phyloP scores from a whole-genome alignment of 2,797 vertebrate species.

The Myotis planiceps region DNA sequence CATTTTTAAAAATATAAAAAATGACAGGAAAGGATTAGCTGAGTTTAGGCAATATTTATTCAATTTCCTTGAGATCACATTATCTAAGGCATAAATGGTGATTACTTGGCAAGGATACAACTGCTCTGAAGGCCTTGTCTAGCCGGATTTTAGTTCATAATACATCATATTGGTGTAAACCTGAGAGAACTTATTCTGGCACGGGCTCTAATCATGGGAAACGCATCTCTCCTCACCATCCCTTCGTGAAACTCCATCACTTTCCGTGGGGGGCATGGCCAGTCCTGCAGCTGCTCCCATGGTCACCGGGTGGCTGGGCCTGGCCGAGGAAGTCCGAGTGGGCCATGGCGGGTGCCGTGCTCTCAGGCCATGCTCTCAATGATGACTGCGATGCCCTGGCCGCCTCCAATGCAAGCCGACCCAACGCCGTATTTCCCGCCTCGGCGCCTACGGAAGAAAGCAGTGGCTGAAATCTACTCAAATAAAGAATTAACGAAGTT shows the following conservation, averaged over 20 bases:
- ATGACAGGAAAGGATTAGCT: constrained; percentile 17
- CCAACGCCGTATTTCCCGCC: constrained; percentile 95
- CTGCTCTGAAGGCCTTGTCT: neutral
- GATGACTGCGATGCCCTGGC: constrained; percentile 96
- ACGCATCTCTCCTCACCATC: neutral
- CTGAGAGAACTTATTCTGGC: neutral
- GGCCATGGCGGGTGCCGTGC: neutral
- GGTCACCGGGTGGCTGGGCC: neutral
- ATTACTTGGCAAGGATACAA: neutral
- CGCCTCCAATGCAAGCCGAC: constrained; percentile 97
- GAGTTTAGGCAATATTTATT: constrained; percentile 74
- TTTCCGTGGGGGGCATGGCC: neutral
- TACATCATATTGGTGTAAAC: neutral
- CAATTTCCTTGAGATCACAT: neutral
- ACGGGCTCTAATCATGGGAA: neutral
- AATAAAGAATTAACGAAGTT: neutral
- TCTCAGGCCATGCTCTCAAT: constrained; percentile 89
- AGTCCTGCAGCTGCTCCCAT: neutral
- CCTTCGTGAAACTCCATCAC: neutral
- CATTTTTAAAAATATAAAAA: neutral
- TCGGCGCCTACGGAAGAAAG: constrained; percentile 88
- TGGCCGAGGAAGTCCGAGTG: neutral
- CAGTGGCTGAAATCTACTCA: neutral
- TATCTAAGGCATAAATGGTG: constrained; percentile 53
- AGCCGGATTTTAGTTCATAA: neutral